Evolutionary conservation across 1,140 invertebrate species (phyloP).

Genomic region (Lamellibrachia luymesi): DNA sequence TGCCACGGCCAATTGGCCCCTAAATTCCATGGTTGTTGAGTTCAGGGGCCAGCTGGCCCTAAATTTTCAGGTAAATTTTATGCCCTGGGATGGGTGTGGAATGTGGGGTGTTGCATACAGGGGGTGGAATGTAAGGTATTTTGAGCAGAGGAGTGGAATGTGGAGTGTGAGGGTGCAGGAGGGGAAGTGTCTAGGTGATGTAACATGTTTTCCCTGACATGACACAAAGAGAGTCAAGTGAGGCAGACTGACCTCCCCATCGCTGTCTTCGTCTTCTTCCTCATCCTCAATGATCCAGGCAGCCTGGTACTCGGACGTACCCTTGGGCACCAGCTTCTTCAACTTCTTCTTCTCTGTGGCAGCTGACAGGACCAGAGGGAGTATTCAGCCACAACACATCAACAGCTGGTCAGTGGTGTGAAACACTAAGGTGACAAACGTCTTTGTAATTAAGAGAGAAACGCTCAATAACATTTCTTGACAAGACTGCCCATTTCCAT

Average conservation of each 20-base stretch:
- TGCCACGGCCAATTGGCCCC: too few species aligned
- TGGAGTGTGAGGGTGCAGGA: background rate
- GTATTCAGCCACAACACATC: slow-evolving; percentile 35
- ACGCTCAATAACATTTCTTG: too few species aligned
- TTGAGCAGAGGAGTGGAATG: background rate
- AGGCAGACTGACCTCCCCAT: slow-evolving; percentile 16
- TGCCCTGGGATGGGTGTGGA: too few species aligned
- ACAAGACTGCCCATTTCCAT: too few species aligned
- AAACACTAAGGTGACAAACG: too few species aligned
- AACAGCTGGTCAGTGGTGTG: background rate
- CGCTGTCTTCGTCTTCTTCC: slow-evolving; percentile 40
- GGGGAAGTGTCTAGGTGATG: background rate
- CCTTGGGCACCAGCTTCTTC: slow-evolving; percentile 84
- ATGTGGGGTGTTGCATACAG: too few species aligned
- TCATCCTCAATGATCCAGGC: slow-evolving; percentile 86
- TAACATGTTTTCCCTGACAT: too few species aligned
- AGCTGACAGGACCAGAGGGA: slow-evolving; percentile 13
- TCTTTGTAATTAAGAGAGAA: too few species aligned
- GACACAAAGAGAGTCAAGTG: background rate
- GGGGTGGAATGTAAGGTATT: too few species aligned
- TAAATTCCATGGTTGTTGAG: too few species aligned
- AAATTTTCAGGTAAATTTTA: too few species aligned
- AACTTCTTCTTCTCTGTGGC: slow-evolving; percentile 56
- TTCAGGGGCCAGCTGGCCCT: too few species aligned
- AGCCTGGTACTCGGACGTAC: slow-evolving; percentile 94